These are phyloP conservation scores for Lemur catta DNA, from an alignment of 2,797 vertebrate species.

Conservation along the genomic window DNA sequence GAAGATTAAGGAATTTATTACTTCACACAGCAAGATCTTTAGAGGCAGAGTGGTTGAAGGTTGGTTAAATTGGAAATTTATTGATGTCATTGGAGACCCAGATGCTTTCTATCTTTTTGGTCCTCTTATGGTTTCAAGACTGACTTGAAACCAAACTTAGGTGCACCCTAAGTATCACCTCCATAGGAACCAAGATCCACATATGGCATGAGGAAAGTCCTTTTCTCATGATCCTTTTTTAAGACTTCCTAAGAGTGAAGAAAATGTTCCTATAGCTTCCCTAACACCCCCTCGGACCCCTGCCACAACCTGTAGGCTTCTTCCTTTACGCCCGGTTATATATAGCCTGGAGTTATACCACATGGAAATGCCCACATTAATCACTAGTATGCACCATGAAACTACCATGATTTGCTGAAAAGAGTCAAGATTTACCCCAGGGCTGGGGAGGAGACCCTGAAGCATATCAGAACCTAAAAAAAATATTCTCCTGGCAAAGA, in stretches of 20 bases:
- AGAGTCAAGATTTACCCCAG: background rate
- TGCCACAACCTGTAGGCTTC: background rate
- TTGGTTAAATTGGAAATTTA: background rate
- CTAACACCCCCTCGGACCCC: rapidly evolving
- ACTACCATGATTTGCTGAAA: background rate
- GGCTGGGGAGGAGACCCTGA: background rate
- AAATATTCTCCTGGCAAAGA: background rate
- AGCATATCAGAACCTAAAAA: background rate
- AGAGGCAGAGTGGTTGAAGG: background rate
- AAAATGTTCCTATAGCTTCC: background rate
- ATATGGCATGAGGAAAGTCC: background rate
- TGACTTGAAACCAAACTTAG: too few species aligned
- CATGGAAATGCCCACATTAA: background rate
- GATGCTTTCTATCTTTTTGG: background rate
- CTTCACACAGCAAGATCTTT: background rate
- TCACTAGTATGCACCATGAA: background rate
- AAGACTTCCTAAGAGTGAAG: background rate
- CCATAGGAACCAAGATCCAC: background rate
- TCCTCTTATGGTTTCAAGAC: background rate
- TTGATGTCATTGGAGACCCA: background rate
- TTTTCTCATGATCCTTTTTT: background rate
- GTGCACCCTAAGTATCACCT: background rate
- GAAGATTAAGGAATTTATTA: background rate
- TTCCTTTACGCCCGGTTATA: background rate
- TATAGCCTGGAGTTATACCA: background rate